These are phyloP conservation scores for Erannis defoliaria DNA, from an alignment of 2,888 invertebrate genomes.

Conservation along the genomic window DNA sequence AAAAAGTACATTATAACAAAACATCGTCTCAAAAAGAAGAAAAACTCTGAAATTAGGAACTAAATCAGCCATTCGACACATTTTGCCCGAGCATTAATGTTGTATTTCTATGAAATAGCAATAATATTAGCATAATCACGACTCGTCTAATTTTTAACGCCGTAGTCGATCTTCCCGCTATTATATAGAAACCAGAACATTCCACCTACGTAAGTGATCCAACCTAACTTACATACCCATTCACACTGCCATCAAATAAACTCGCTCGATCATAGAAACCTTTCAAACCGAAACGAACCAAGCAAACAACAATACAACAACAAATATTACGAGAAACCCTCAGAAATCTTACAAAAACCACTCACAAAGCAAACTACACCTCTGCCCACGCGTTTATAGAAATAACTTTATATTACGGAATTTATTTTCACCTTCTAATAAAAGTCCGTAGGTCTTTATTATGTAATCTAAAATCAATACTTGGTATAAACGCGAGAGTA, in stretches of 20 bases:
- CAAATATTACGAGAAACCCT: slow-evolving; percentile 33
- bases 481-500: no score
- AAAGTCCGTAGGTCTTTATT: background rate
- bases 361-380: slow-evolving; percentile 33
- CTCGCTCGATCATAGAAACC: slow-evolving; percentile 18
- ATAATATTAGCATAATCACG: no score
- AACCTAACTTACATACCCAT: slow-evolving; percentile 5
- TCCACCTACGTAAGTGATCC: background rate
- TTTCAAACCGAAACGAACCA: slow-evolving; percentile 20
- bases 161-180: no score
- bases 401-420: slow-evolving; percentile 23
- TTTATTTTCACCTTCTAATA: slow-evolving; percentile 13
- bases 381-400: slow-evolving; percentile 34
- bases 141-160: no score
- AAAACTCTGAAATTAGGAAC: no score
- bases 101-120: no score
- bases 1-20: no score
- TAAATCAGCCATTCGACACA: no score
- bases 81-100: no score
- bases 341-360: slow-evolving; percentile 34
- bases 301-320: slow-evolving; percentile 15
- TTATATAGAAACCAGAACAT: background rate
- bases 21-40: no score
- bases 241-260: slow-evolving; percentile 25
- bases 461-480: no score